Evolutionary conservation across 64 coral and sea anemone genomes (phyloP).

Genomic region (Platygyra sinensis): DNA sequence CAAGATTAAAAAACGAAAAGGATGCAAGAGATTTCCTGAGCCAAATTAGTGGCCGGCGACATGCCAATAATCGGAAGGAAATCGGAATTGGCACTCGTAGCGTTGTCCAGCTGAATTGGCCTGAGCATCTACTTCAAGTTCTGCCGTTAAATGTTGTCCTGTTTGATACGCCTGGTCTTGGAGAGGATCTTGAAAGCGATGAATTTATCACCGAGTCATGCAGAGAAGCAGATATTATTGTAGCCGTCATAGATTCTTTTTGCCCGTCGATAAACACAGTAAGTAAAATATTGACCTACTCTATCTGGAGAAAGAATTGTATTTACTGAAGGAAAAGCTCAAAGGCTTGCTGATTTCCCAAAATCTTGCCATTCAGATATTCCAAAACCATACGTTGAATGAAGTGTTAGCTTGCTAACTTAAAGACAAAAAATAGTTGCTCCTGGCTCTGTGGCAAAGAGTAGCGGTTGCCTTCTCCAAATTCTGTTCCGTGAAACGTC

Average conservation of each 20-base stretch:
- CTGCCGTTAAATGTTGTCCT: not conserved
- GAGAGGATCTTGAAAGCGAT: not conserved
- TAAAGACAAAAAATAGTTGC: too few species aligned
- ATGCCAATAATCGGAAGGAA: not conserved
- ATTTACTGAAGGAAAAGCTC: too few species aligned
- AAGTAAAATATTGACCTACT: not conserved
- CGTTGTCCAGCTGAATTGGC: not conserved
- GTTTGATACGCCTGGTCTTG: not conserved
- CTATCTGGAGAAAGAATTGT: too few species aligned
- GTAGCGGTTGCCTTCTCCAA: too few species aligned
- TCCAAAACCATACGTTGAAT: too few species aligned
- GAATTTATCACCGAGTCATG: not conserved
- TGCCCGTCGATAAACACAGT: not conserved
- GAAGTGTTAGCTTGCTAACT: too few species aligned
- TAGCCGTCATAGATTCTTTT: not conserved
- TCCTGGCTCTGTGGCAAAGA: too few species aligned
- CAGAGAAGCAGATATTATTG: slow-evolving; percentile 9
- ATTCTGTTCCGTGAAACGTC: too few species aligned
- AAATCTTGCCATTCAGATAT: too few species aligned
- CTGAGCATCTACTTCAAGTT: not conserved
- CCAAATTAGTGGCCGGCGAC: not conserved
- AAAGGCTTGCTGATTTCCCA: too few species aligned
- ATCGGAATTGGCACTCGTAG: not conserved
- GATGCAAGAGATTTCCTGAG: not conserved
- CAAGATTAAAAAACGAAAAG: not conserved